These are phyloP conservation scores for Zelostemma sp. DNA, from an alignment of 1,140 invertebrate genomes.

Conservation along the genomic window DNA sequence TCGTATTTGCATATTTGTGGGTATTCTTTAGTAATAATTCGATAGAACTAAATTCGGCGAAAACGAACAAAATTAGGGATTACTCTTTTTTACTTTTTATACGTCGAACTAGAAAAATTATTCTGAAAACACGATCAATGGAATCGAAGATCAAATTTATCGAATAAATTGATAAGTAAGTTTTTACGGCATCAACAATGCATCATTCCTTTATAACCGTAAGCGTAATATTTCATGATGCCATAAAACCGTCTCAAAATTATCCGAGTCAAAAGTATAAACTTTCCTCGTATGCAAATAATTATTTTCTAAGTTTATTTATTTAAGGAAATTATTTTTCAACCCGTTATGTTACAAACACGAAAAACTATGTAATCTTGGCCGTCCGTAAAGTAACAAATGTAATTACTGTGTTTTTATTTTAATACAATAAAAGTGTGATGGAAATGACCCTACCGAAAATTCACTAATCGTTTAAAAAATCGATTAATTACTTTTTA, in stretches of 20 bases:
- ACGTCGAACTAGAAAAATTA: no score
- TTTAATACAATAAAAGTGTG: constrained; percentile 7
- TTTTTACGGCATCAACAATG: constrained; percentile 9
- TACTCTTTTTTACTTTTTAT: no score
- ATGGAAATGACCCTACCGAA: neutral
- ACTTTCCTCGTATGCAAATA: neutral
- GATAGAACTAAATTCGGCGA: no score
- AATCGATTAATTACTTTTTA: no score
- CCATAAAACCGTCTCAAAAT: constrained; percentile 31
- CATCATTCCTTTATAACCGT: constrained; percentile 4
- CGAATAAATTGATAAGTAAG: neutral
- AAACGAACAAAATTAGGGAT: no score
- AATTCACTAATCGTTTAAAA: no score
- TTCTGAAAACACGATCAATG: no score
- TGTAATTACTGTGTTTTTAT: constrained; percentile 3
- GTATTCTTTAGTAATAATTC: no score
- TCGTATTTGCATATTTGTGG: no score
- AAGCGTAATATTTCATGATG: constrained; percentile 27
- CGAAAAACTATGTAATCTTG: neutral
- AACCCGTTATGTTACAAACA: neutral
- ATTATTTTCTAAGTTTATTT: neutral
- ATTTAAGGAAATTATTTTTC: neutral
- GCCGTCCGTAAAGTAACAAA: neutral
- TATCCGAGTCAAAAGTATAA: neutral
- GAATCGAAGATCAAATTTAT: no score